Percentiles rank a stretch among this genome's conserved stretches.
phyloP scores from a whole-genome alignment of 2,888 invertebrate species.

The Anaspis maculata region DNA sequence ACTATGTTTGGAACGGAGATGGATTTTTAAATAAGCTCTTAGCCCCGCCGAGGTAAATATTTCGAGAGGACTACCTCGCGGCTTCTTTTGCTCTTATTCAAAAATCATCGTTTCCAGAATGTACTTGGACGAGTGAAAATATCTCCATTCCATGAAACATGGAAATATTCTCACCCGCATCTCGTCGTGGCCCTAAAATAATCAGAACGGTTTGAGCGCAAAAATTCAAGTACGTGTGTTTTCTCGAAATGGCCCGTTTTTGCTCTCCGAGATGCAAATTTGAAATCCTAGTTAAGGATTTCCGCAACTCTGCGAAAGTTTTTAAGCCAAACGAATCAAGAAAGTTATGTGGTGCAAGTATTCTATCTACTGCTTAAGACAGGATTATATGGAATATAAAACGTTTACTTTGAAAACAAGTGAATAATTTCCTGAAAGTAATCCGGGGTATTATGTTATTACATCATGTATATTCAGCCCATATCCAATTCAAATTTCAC shows the following conservation, averaged over 20 bases:
- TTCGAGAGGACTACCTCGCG: conserved; percentile 26
- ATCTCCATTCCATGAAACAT: too few relatives aligned
- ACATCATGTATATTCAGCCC: conserved; percentile 3
- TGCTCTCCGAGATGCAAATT: conserved; percentile 15
- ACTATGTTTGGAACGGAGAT: conserved; percentile 34
- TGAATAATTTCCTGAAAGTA: conserved; percentile 11
- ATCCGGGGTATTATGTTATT: conserved; percentile 9
- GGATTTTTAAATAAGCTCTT: conserved; percentile 39
- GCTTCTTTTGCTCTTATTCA: conserved; percentile 15
- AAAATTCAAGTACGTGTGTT: conserved; percentile 4
- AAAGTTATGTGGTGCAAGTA: conserved; percentile 16
- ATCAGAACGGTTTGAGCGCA: background rate
- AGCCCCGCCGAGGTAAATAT: conserved; percentile 30
- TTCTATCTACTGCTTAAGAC: conserved; percentile 23
- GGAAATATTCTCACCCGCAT: conserved; percentile 4
- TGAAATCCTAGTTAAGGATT: conserved; percentile 11
- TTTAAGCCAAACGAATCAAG: conserved; percentile 16
- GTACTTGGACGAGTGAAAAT: too few relatives aligned
- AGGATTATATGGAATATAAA: conserved; percentile 15
- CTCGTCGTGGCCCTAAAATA: background rate
- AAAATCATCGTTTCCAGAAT: conserved; percentile 16
- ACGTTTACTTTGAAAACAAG: conserved; percentile 15
- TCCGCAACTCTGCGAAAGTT: conserved; percentile 13
- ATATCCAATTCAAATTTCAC: conserved; percentile 1
- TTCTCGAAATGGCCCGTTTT: conserved; percentile 2